Evolutionary conservation across 2,113 vertebrate species (phyloP), one percentile per base, ranked within the genome.

Genomic region (Erpornis zantholeuca): DNA sequence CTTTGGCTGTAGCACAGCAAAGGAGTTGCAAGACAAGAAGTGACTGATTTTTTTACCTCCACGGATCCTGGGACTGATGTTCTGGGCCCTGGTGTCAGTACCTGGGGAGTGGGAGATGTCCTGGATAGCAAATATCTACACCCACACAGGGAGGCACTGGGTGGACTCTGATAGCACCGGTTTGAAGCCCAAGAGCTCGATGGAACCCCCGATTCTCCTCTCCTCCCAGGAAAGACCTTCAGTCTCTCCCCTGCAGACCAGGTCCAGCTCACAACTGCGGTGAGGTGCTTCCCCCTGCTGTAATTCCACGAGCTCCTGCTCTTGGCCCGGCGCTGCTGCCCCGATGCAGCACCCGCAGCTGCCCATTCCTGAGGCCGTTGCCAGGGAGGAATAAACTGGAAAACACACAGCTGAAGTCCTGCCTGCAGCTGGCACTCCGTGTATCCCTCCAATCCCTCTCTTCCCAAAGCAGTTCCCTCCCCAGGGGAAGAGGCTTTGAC

Each of bases 51-150:
- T 66, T 87, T 75, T 56, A 16, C 29, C 47, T 69, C 44, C 11
- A 2, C 93, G 98, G 98, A 98, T 72, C 98, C 98, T 84, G 98
- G 98, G 96, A 98, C 98, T 89, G 98, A 99, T 2, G 96, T 99
- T 35, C 98, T 98, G 23, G 98, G 98, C 64, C 98, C 98, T 24
- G 98, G 99, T 97, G 98, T 99, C 98, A 98, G 98, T 96, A 40
- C 99, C 97, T 1, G 98, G 98, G 21, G 98, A 99, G 94, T 93
- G 96, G 80, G 98, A 99, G 94, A 99, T 99, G 98, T 99, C 98
- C 96, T 99, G 98, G 98, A 99, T 98, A 13, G 98, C 98, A 9
- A 99, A 99, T 95, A 99, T 97, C 27, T 98, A 98, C 33, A 98
- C 98, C 35, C 98, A 98, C 97, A 98, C 98, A 17, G 98, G 98